Evolutionary conservation across 2,113 vertebrate genomes (phyloP).

Genomic region (Phylloscopus trochilus): DNA sequence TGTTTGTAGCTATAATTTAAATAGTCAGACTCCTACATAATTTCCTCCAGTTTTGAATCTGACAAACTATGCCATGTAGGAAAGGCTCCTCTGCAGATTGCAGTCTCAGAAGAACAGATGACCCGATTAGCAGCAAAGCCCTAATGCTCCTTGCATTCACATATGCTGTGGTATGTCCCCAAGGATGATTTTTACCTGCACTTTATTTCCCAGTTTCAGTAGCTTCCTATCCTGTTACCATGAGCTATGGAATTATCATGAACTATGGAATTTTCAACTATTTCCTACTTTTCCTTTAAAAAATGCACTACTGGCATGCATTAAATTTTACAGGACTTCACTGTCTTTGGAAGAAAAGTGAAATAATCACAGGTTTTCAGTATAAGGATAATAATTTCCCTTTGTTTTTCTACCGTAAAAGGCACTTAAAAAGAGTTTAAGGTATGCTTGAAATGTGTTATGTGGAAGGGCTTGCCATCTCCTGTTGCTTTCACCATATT

Average conservation of each 20-base stretch:
- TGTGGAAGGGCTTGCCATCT: neutral
- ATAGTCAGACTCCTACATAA: neutral
- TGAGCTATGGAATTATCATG: neutral
- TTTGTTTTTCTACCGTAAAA: neutral
- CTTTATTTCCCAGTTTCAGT: neutral
- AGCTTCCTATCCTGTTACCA: neutral
- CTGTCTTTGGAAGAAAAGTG: neutral
- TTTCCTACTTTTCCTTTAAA: neutral
- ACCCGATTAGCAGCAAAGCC: neutral
- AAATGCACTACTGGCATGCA: neutral
- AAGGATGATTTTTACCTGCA: neutral
- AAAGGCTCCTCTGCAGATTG: neutral
- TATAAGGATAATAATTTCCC: neutral
- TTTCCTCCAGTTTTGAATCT: neutral
- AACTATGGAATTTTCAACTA: neutral
- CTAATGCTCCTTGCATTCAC: neutral
- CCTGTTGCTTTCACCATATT: conserved; percentile 9
- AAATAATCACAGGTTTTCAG: neutral
- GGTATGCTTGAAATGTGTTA: neutral
- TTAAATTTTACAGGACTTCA: neutral
- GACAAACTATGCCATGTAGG: neutral
- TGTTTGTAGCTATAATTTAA: neutral
- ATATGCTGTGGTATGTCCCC: neutral
- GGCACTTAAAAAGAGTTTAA: neutral
- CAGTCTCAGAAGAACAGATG: neutral